Conservation (phyloP, 2,113 vertebrate species). For the Hirundichthys speculiger region DNA sequence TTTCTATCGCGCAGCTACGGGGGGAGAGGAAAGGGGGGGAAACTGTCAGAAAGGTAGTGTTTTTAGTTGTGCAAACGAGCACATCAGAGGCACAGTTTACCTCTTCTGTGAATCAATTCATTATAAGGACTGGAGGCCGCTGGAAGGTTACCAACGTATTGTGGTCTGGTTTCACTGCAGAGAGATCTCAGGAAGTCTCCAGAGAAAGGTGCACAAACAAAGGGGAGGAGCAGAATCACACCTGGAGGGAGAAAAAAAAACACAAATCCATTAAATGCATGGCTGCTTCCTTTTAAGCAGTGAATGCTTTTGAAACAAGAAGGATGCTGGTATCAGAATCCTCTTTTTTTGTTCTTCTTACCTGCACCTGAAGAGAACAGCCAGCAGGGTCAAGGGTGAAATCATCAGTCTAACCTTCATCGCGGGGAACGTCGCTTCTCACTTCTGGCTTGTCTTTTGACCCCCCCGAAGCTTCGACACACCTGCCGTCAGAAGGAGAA, state of each 20-base stretch:
- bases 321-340: too few relatives aligned
- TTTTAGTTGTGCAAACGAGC: too few relatives aligned
- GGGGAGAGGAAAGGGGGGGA: neutral
- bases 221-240: slow-evolving; percentile 21
- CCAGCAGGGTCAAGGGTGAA: too few relatives aligned
- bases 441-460: neutral
- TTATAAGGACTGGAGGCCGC: neutral
- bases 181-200: neutral
- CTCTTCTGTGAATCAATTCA: slow-evolving; percentile 1
- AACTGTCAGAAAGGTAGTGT: neutral
- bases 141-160: neutral
- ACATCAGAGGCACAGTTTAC: too few relatives aligned
- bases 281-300: neutral
- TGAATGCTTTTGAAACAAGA: neutral
- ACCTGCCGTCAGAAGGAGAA: slow-evolving; percentile 18
- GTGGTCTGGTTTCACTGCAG: slow-evolving; percentile 1
- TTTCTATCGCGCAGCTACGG: slow-evolving; percentile 20
- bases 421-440: slow-evolving; percentile 12
- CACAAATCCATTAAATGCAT: neutral
- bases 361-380: too few relatives aligned
- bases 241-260: slow-evolving; percentile 12
- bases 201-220: neutral
- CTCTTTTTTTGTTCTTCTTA: neutral
- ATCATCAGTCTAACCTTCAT: slow-evolving; percentile 26
- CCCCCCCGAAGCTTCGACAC: slow-evolving; percentile 9